A percentile compares a stretch with the other conserved stretches of the same genome.
These are phyloP conservation scores for Ceramica pisi DNA, from an alignment of 2,888 invertebrate genomes.

Conservation along the genomic window DNA sequence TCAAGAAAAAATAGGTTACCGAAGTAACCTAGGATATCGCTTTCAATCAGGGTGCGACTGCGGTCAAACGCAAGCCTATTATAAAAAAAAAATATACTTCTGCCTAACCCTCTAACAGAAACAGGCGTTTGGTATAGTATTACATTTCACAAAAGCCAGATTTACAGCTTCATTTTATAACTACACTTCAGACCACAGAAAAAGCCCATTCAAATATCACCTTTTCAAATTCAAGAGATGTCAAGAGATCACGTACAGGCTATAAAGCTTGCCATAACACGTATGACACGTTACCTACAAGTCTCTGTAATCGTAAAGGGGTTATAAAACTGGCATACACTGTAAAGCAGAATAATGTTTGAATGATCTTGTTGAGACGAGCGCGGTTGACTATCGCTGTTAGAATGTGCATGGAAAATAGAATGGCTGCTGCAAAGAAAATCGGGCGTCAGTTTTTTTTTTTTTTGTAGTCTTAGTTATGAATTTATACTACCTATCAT, in stretches of 20 bases:
- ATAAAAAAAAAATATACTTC: too few species aligned
- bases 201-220: not conserved
- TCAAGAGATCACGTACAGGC: slow-evolving; percentile 17
- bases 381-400: slow-evolving; percentile 16
- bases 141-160: too few species aligned
- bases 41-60: too few species aligned
- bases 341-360: slow-evolving; percentile 15
- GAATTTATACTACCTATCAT: too few species aligned
- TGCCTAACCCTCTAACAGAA: too few species aligned
- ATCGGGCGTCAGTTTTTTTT: not conserved
- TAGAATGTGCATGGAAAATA: slow-evolving; percentile 20
- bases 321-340: slow-evolving; percentile 33
- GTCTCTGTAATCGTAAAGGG: slow-evolving; percentile 45
- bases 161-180: not conserved
- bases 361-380: slow-evolving; percentile 20
- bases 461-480: not conserved
- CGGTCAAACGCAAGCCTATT: too few species aligned
- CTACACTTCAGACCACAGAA: slow-evolving; percentile 1
- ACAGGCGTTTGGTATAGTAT: too few species aligned
- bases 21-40: too few species aligned
- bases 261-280: slow-evolving; percentile 42
- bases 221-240: slow-evolving; percentile 7
- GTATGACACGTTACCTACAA: slow-evolving; percentile 17
- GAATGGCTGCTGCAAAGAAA: not conserved
- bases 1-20: too few species aligned